A percentile compares a stretch with the other conserved stretches of the same genome.
phyloP scores from a whole-genome alignment of 37 sponge, comb jelly and placozoan genomes.

The Eunapius fragilis region DNA sequence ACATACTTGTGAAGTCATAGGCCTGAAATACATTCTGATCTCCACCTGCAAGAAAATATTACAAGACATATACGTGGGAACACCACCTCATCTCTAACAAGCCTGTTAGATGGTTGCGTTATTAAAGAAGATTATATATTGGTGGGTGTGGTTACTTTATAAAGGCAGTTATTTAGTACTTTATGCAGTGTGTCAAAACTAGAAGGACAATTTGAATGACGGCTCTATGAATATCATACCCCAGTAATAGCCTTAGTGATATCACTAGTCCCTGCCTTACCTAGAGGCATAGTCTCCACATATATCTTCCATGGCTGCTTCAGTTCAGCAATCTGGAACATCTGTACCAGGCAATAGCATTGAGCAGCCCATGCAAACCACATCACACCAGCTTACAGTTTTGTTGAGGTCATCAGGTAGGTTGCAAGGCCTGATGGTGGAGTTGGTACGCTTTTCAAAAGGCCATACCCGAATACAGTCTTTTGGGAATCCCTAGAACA shows the following conservation, averaged over 20 bases:
- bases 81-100: no score
- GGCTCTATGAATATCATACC: constrained; percentile 10
- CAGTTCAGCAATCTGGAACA: constrained; percentile 68
- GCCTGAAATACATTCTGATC: constrained; percentile 14
- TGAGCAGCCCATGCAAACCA: constrained; percentile 1
- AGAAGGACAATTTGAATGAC: no score
- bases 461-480: constrained; percentile 79
- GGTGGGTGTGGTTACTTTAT: no score
- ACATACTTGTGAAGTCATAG: constrained; percentile 57
- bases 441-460: constrained; percentile 83
- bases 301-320: constrained; percentile 70
- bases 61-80: background rate
- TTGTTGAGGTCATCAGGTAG: constrained; percentile 40
- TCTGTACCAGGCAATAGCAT: constrained; percentile 41
- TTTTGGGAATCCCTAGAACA: constrained; percentile 70
- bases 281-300: constrained; percentile 65
- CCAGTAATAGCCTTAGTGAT: background rate
- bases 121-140: no score
- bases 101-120: no score
- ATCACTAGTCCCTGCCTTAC: constrained; percentile 4
- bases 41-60: constrained; percentile 20
- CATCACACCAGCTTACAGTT: constrained; percentile 40
- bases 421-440: constrained; percentile 73
- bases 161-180: no score
- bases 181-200: no score